phyloP scores from a whole-genome alignment of 2,113 vertebrate species.

The Vidua chalybeata region DNA sequence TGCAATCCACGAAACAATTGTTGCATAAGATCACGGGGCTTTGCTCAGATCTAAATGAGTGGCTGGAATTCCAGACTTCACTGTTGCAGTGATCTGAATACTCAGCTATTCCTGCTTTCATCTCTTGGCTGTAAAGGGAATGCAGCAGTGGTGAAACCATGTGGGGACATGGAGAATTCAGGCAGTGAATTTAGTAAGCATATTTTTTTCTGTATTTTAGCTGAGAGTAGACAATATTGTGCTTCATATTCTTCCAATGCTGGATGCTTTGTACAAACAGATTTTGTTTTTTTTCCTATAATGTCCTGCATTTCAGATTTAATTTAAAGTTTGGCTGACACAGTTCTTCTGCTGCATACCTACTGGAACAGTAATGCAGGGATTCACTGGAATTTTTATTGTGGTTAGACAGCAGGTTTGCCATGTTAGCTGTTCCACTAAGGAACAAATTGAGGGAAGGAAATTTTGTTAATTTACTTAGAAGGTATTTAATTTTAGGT shows the following conservation, averaged over 20 bases:
- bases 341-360: neutral
- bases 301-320: neutral
- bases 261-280: neutral
- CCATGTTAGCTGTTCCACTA: neutral
- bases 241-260: neutral
- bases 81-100: neutral
- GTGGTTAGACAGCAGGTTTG: neutral
- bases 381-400: neutral
- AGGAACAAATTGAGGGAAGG: neutral
- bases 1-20: neutral
- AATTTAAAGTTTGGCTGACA: neutral
- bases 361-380: neutral
- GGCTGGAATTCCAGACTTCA: neutral
- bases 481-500: neutral
- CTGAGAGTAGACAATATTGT: neutral
- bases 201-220: neutral
- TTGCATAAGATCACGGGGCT: neutral
- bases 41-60: neutral
- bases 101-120: neutral
- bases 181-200: neutral
- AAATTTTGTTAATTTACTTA: neutral
- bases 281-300: neutral
- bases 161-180: neutral
- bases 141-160: neutral
- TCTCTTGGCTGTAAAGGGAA: neutral